Conservation (phyloP, 2,888 invertebrate species). For the Phymatocera aterrima region DNA sequence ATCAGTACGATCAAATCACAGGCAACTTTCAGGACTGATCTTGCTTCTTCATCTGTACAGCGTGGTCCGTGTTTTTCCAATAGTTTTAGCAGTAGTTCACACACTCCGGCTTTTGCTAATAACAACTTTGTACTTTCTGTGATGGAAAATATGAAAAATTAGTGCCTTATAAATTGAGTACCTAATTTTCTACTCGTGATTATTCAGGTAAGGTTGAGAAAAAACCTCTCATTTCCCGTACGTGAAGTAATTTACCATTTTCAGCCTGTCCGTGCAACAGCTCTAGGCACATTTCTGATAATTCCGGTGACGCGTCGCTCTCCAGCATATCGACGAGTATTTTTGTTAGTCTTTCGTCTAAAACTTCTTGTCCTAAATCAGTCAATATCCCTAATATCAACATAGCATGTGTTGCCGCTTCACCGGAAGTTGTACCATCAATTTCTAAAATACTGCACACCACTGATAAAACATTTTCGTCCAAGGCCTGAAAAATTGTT, state of each 20-base stretch:
- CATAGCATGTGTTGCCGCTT: slow-evolving; percentile 76
- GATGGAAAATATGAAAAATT: slow-evolving; percentile 58
- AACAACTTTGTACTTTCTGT: slow-evolving; percentile 87
- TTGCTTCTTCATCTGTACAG: slow-evolving; percentile 81
- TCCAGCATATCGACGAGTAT: slow-evolving; percentile 81
- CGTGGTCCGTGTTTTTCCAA: slow-evolving; percentile 82
- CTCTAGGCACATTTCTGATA: slow-evolving; percentile 87
- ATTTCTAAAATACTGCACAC: slow-evolving; percentile 75
- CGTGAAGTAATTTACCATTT: slow-evolving; percentile 77
- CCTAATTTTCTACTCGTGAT: not conserved
- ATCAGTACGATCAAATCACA: slow-evolving; percentile 91
- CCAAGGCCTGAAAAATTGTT: slow-evolving; percentile 70
- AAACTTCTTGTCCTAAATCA: slow-evolving; percentile 74
- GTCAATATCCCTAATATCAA: slow-evolving; percentile 76
- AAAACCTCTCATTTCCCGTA: not conserved
- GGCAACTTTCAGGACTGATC: slow-evolving; percentile 86
- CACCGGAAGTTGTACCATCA: slow-evolving; percentile 71
- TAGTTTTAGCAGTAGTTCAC: slow-evolving; percentile 85
- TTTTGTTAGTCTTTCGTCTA: slow-evolving; percentile 77
- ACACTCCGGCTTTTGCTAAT: slow-evolving; percentile 85
- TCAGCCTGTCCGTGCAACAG: slow-evolving; percentile 86
- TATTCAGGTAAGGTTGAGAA: not conserved
- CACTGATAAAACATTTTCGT: slow-evolving; percentile 74
- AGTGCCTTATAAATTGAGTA: not conserved
- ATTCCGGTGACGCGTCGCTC: slow-evolving; percentile 82